These are phyloP conservation scores for Spilogale gracilis DNA, from an alignment of 2,113 vertebrate species.

Conservation along the genomic window DNA sequence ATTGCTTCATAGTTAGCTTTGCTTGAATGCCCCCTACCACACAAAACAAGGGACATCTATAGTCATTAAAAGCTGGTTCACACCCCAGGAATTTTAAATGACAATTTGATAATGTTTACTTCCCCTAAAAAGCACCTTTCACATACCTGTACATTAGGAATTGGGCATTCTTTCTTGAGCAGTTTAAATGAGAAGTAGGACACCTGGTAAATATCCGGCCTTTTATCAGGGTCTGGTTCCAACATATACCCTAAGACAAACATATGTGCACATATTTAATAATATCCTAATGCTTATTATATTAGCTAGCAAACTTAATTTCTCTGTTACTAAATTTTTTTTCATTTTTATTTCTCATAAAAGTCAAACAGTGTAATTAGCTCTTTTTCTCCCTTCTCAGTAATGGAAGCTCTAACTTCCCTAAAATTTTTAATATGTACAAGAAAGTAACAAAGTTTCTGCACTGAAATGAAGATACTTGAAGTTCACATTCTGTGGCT, in stretches of 20 bases:
- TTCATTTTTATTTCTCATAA: slow-evolving; percentile 35
- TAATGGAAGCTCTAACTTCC: slow-evolving; percentile 2
- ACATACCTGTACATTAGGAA: slow-evolving; percentile 96
- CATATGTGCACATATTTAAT: slow-evolving; percentile 34
- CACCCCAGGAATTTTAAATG: background rate
- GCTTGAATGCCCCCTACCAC: background rate
- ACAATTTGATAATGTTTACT: background rate
- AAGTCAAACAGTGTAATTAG: background rate
- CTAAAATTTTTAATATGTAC: background rate
- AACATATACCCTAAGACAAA: slow-evolving; percentile 95
- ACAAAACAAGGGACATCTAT: slow-evolving; percentile 27
- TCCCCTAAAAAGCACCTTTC: background rate
- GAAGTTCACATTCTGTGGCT: background rate
- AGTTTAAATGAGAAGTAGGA: slow-evolving; percentile 97
- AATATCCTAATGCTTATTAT: slow-evolving; percentile 1
- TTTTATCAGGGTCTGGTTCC: slow-evolving; percentile 96
- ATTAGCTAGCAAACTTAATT: slow-evolving; percentile 41
- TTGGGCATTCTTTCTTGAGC: slow-evolving; percentile 93
- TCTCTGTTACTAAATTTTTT: background rate
- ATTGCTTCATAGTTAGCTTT: slow-evolving; percentile 36
- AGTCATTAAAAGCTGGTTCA: slow-evolving; percentile 43
- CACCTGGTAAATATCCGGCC: slow-evolving; percentile 98
- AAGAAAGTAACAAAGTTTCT: slow-evolving; percentile 38
- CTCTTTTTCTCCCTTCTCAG: background rate
- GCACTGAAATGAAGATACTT: slow-evolving; percentile 21